These are phyloP conservation scores for Sphenopsis melanotis DNA, from an alignment of 2,797 vertebrate species.

Conservation along the genomic window DNA sequence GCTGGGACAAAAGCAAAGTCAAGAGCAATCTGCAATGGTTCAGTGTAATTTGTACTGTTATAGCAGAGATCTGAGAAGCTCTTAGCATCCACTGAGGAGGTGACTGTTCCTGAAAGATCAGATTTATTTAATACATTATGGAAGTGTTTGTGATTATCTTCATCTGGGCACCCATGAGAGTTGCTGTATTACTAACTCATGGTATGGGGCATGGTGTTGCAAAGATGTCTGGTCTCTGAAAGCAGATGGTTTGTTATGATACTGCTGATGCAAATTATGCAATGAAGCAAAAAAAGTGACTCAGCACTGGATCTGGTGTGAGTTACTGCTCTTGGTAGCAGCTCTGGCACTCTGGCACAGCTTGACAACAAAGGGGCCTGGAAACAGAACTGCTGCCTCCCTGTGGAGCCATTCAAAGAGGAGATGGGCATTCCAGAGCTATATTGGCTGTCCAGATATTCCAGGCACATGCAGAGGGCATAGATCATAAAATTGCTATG, in stretches of 20 bases:
- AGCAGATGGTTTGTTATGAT: background rate
- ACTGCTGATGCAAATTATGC: background rate
- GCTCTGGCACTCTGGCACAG: background rate
- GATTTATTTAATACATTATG: background rate
- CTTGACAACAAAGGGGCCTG: rapidly evolving
- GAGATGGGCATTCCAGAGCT: background rate
- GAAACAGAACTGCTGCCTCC: background rate
- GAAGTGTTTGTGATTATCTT: background rate
- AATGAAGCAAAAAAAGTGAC: background rate
- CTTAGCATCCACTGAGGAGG: background rate
- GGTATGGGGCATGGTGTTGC: background rate
- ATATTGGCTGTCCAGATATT: rapidly evolving
- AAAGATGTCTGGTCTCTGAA: background rate
- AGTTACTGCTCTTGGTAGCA: background rate
- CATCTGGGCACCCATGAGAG: background rate
- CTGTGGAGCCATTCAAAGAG: rapidly evolving
- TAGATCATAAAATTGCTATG: background rate
- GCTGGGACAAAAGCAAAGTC: background rate
- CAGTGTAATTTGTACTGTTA: background rate
- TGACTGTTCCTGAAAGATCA: background rate
- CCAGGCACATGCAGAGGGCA: background rate
- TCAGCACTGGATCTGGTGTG: background rate
- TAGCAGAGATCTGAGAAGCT: background rate
- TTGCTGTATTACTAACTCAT: background rate
- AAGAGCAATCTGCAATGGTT: background rate